Evolutionary conservation across 1,140 invertebrate genomes (phyloP).

Genomic region (Drosophila tristis): DNA sequence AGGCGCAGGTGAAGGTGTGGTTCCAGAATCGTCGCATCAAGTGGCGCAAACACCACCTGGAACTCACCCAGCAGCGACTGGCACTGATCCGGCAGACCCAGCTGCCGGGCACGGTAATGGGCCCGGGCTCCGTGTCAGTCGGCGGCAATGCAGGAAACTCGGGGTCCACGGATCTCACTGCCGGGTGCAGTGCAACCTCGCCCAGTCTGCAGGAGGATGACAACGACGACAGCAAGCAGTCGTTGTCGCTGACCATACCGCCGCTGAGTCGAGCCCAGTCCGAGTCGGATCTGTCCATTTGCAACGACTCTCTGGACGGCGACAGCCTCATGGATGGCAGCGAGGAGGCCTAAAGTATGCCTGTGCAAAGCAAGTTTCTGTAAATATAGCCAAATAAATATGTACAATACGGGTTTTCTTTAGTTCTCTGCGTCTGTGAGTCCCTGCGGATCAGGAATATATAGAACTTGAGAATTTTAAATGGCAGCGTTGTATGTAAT

Average conservation of each 20-base stretch:
- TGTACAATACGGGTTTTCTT: constrained; percentile 48
- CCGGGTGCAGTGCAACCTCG: constrained; percentile 36
- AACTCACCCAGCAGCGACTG: constrained; percentile 94
- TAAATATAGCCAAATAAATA: constrained; percentile 72
- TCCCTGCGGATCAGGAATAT: neutral
- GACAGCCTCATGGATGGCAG: constrained; percentile 78
- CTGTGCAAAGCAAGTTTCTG: constrained; percentile 30
- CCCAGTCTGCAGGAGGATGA: constrained; percentile 68
- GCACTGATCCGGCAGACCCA: constrained; percentile 89
- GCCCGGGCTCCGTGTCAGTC: constrained; percentile 10
- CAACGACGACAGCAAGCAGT: constrained; percentile 76
- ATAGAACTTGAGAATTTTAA: neutral
- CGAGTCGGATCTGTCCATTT: constrained; percentile 81
- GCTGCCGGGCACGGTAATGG: constrained; percentile 49
- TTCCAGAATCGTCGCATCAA: constrained; percentile 98
- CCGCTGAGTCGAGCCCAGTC: constrained; percentile 63
- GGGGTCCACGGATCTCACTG: constrained; percentile 30
- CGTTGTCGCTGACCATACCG: constrained; percentile 53
- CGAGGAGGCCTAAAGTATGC: constrained; percentile 67
- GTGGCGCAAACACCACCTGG: constrained; percentile 97
- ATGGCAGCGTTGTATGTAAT: too few relatives aligned
- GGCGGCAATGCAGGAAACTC: constrained; percentile 18
- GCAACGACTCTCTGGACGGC: constrained; percentile 77
- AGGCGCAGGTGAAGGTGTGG: constrained; percentile 98
- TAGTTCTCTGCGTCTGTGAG: neutral